Evolutionary conservation across 2,888 invertebrate genomes (phyloP).

Genomic region (Leuctra nigra): DNA sequence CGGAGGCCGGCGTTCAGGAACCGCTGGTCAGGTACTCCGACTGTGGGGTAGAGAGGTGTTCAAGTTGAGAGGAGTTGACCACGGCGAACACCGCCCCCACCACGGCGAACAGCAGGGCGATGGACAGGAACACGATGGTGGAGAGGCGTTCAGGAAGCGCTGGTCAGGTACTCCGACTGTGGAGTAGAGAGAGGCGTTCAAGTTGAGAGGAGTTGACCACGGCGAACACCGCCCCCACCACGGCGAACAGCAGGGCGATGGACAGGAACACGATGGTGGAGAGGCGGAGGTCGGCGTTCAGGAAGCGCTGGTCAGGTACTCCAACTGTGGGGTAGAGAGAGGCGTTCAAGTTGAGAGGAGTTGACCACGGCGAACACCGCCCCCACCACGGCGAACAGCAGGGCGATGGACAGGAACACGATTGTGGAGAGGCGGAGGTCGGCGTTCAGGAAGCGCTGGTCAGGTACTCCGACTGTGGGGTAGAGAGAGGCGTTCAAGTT

Average conservation of each 20-base stretch:
- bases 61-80: too few relatives aligned
- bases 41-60: too few relatives aligned
- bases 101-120: slow-evolving; percentile 46
- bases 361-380: slow-evolving; percentile 51
- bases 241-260: slow-evolving; percentile 45
- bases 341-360: too few relatives aligned
- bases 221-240: slow-evolving; percentile 45
- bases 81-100: slow-evolving; percentile 46
- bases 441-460: too few relatives aligned
- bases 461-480: too few relatives aligned
- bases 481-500: too few relatives aligned
- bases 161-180: too few relatives aligned
- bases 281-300: slow-evolving; percentile 46
- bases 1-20: slow-evolving; percentile 45
- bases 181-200: too few relatives aligned
- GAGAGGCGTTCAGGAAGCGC: too few relatives aligned
- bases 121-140: slow-evolving; percentile 47
- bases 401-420: slow-evolving; percentile 45
- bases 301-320: slow-evolving; percentile 34
- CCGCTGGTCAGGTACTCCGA: slow-evolving; percentile 29
- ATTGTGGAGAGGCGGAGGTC: slow-evolving; percentile 51
- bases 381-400: slow-evolving; percentile 44
- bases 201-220: slow-evolving; percentile 53
- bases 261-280: slow-evolving; percentile 48
- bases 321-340: too few relatives aligned